Evolutionary conservation across 2,797 vertebrate species (phyloP).

Genomic region (Peromyscus nudipes): DNA sequence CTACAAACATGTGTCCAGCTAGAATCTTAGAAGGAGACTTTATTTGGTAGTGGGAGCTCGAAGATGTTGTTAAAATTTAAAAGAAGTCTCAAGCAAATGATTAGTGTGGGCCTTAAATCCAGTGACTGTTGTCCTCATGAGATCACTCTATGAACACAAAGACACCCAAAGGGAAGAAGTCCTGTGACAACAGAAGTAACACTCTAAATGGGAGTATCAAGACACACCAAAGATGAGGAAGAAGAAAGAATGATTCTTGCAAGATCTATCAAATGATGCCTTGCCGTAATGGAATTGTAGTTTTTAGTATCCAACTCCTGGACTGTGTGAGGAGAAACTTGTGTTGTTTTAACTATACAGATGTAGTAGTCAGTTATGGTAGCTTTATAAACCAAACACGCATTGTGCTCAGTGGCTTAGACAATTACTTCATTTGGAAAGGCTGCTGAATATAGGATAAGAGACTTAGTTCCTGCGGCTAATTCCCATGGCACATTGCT

Average conservation of each 20-base stretch:
- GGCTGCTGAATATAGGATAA: not conserved
- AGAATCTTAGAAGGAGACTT: conserved; percentile 35
- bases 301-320: not conserved
- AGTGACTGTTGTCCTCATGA: not conserved
- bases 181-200: not conserved
- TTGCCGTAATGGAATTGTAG: not conserved
- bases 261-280: not conserved
- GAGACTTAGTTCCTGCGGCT: not conserved
- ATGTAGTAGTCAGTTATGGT: not conserved
- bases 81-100: not conserved
- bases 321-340: not conserved
- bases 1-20: not conserved
- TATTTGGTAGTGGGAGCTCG: not conserved
- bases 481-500: not conserved
- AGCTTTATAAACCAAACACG: not conserved
- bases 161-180: not conserved
- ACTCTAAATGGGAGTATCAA: not conserved
- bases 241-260: not conserved
- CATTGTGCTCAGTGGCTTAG: not conserved
- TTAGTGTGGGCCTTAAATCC: not conserved
- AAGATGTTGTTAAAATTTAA: not conserved
- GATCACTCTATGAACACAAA: not conserved
- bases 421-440: not conserved
- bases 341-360: not conserved
- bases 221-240: not conserved